phyloP scores from a whole-genome alignment of 2,113 vertebrate genomes.

The Montifringilla adamsi region DNA sequence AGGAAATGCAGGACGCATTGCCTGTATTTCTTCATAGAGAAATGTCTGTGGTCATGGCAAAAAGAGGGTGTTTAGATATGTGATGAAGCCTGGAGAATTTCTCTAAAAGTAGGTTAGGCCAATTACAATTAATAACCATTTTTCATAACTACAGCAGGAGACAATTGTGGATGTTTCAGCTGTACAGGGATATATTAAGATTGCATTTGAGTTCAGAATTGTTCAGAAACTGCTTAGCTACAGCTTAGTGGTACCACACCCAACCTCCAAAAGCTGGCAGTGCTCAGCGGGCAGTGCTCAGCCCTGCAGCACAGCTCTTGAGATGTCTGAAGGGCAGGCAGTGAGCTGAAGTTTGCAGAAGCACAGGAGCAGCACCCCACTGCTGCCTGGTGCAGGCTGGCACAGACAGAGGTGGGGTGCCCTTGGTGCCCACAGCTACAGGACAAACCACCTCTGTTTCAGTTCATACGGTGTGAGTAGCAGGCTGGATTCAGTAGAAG shows the following conservation, averaged over 20 bases:
- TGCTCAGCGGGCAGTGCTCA: background rate
- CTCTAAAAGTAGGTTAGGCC: background rate
- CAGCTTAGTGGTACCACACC: background rate
- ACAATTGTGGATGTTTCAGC: background rate
- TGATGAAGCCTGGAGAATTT: slow-evolving; percentile 31
- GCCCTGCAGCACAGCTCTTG: background rate
- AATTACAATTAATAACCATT: slow-evolving; percentile 42
- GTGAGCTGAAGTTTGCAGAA: background rate
- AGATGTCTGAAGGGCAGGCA: background rate
- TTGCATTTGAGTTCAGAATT: background rate
- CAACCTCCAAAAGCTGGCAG: background rate
- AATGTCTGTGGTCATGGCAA: background rate
- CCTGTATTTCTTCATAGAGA: background rate
- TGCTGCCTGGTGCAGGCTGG: background rate
- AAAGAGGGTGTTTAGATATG: background rate
- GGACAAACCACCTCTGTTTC: background rate
- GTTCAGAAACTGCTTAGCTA: background rate
- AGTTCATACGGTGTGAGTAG: rapidly evolving
- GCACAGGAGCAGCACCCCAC: background rate
- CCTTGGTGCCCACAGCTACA: rapidly evolving
- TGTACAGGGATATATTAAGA: background rate
- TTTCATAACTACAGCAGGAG: background rate
- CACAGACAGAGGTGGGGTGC: background rate
- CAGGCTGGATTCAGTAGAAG: background rate
- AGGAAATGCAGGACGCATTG: background rate